These are phyloP conservation scores for Lottia gigantea DNA, from an alignment of 2,888 invertebrate species.

Conservation along the genomic window DNA sequence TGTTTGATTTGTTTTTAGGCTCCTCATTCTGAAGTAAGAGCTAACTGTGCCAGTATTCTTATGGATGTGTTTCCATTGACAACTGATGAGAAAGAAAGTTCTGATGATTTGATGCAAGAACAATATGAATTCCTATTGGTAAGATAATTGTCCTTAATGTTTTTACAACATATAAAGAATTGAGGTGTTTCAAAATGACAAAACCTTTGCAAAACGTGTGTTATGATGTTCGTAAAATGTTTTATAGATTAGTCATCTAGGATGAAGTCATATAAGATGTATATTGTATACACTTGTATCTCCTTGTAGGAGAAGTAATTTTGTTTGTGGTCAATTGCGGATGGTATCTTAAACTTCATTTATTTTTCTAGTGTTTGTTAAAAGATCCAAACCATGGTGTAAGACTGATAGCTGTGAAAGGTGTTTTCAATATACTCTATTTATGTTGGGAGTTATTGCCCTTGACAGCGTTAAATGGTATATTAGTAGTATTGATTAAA, in stretches of 20 bases:
- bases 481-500: constrained; percentile 55
- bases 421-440: constrained; percentile 57
- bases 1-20: constrained; percentile 44
- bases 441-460: constrained; percentile 65
- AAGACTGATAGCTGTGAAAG: constrained; percentile 47
- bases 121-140: constrained; percentile 62
- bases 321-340: too few relatives aligned
- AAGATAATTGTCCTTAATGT: neutral
- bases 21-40: constrained; percentile 61
- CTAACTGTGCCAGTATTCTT: constrained; percentile 62
- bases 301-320: too few relatives aligned
- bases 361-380: constrained; percentile 44
- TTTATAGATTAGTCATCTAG: too few relatives aligned
- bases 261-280: too few relatives aligned
- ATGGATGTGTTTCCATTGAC: constrained; percentile 66
- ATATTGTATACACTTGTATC: too few relatives aligned
- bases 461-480: constrained; percentile 51
- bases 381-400: constrained; percentile 53
- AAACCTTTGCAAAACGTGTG: too few relatives aligned
- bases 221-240: too few relatives aligned
- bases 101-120: constrained; percentile 56
- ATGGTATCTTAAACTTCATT: too few relatives aligned
- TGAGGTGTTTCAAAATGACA: too few relatives aligned
- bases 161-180: too few relatives aligned
- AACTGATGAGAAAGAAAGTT: constrained; percentile 48